A percentile compares a stretch with the other conserved stretches of the same genome.
Conservation (phyloP, 92 coral and sea anemone species). For the Scolanthus callimorphus region DNA sequence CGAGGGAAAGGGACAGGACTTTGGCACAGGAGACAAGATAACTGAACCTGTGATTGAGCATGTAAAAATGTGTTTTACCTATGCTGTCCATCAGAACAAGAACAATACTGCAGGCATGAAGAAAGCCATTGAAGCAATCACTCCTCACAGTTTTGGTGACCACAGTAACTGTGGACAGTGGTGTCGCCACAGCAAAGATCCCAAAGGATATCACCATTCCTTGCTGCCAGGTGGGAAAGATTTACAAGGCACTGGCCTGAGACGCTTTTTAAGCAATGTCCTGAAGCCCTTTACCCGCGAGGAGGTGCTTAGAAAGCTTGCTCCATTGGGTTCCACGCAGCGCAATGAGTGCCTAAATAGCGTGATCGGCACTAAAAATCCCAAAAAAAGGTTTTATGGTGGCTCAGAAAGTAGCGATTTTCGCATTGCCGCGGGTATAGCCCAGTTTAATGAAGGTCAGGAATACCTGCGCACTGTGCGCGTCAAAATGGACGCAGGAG, state of each 20-base stretch:
- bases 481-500: not conserved
- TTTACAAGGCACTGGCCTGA: not conserved
- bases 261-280: constrained; percentile 1
- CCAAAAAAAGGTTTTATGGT: constrained; percentile 7
- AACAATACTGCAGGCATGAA: not conserved
- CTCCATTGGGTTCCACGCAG: constrained; percentile 20
- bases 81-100: not conserved
- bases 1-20: not conserved
- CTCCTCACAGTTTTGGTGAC: constrained; percentile 3
- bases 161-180: not conserved
- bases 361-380: constrained; percentile 16
- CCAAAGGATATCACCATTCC: not conserved
- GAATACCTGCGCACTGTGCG: not conserved
- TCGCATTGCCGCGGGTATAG: not conserved
- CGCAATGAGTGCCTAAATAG: constrained; percentile 25
- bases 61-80: not conserved
- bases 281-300: not conserved
- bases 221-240: constrained; percentile 7
- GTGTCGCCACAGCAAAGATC: not conserved
- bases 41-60: not conserved
- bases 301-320: constrained; percentile 16
- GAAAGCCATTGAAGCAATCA: not conserved
- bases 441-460: not conserved
- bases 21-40: not conserved
- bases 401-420: constrained; percentile 9